phyloP scores from a whole-genome alignment of 2,888 invertebrate species.

The Fragum sueziense region DNA sequence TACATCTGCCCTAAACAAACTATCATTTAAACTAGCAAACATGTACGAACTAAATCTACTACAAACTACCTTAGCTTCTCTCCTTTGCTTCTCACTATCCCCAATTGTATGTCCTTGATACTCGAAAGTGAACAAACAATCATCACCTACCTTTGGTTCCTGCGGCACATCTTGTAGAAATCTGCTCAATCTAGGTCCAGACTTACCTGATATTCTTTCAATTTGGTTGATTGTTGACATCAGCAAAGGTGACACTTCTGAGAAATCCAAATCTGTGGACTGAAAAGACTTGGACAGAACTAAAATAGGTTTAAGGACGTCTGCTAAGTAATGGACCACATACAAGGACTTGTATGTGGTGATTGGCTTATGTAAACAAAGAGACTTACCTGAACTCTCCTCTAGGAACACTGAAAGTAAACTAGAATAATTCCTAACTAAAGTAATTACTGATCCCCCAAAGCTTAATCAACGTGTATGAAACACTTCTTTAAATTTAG shows the following conservation, averaged over 20 bases:
- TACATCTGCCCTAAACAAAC: slow-evolving; percentile 40
- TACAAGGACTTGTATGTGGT: slow-evolving; percentile 42
- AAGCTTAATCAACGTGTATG: too few relatives aligned
- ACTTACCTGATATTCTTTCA: too few relatives aligned
- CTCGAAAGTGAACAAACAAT: slow-evolving; percentile 43
- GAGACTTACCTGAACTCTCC: too few relatives aligned
- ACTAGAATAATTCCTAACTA: background rate
- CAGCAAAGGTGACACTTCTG: slow-evolving; percentile 50
- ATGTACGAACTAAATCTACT: slow-evolving; percentile 38
- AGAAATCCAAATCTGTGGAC: slow-evolving; percentile 48
- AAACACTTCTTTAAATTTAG: background rate
- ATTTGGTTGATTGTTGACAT: slow-evolving; percentile 29
- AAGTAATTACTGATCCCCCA: background rate
- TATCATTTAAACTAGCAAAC: slow-evolving; percentile 38
- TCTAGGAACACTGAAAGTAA: too few relatives aligned
- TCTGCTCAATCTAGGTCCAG: slow-evolving; percentile 17
- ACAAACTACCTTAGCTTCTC: slow-evolving; percentile 45
- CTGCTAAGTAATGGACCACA: slow-evolving; percentile 45
- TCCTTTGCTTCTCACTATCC: slow-evolving; percentile 51
- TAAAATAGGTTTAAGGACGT: slow-evolving; percentile 50
- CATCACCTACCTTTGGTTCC: slow-evolving; percentile 35
- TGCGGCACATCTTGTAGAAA: slow-evolving; percentile 39
- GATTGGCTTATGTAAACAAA: too few relatives aligned
- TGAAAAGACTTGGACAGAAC: slow-evolving; percentile 53
- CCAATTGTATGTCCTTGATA: slow-evolving; percentile 53